Evolutionary conservation across 2,113 vertebrate species (phyloP).

Genomic region (Danio rerio): GRCz12tu NC_133181.1:4672501-4673000

Average conservation of each 20-base stretch:
- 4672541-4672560: background rate
- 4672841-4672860: background rate
- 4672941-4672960: background rate
- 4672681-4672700: slow-evolving; percentile 21
- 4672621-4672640: slow-evolving; percentile 17
- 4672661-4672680: background rate
- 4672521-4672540: background rate
- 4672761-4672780: background rate
- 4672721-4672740: background rate
- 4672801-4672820: background rate
- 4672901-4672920: too few species aligned
- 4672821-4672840: background rate
- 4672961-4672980: background rate
- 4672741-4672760: slow-evolving; percentile 18
- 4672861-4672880: background rate
- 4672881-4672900: background rate
- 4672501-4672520: slow-evolving; percentile 4
- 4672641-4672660: background rate
- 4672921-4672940: background rate
- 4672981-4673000: background rate
- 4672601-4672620: slow-evolving; percentile 25
- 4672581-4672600: background rate
- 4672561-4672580: background rate
- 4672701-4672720: slow-evolving; percentile 1
- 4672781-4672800: background rate